Conservation (phyloP, 2,113 vertebrate species). For the Dicerorhinus sumatrensis region DNA sequence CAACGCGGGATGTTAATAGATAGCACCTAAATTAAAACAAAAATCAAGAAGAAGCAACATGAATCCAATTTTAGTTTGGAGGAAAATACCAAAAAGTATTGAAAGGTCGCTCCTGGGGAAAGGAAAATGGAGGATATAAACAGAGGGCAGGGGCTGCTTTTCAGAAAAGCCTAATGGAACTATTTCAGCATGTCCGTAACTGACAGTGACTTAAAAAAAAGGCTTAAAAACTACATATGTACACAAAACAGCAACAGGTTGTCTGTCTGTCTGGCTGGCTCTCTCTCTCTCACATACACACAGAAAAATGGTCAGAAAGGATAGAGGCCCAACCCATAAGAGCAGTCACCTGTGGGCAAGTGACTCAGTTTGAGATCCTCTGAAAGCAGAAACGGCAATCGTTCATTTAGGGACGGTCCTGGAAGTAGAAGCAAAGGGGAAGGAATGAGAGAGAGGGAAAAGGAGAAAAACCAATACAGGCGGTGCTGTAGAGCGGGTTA, state of each 20-base stretch:
- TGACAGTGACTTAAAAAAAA: not conserved
- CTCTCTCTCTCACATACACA: no score
- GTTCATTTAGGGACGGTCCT: not conserved
- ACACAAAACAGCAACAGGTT: not conserved
- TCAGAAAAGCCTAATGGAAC: not conserved
- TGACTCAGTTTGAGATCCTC: not conserved
- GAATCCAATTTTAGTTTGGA: not conserved
- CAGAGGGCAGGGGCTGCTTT: not conserved
- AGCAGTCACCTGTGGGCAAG: no score
- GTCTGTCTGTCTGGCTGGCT: fast-evolving
- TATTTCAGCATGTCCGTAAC: not conserved
- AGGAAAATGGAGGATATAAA: not conserved
- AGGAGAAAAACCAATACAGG: not conserved
- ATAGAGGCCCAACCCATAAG: not conserved
- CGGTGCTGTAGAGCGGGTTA: not conserved
- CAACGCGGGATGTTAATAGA: not conserved
- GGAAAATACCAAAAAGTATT: not conserved
- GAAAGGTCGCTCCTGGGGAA: not conserved
- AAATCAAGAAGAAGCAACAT: not conserved
- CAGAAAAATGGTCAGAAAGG: not conserved
- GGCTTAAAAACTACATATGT: not conserved
- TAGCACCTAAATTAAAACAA: not conserved
- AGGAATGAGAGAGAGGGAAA: not conserved
- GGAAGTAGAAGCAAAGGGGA: not conserved
- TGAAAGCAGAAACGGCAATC: not conserved